Evolutionary conservation across 2,888 invertebrate species (phyloP), one percentile per base, ranked within the genome.

Genomic region (Parnassius glacialis): DNA sequence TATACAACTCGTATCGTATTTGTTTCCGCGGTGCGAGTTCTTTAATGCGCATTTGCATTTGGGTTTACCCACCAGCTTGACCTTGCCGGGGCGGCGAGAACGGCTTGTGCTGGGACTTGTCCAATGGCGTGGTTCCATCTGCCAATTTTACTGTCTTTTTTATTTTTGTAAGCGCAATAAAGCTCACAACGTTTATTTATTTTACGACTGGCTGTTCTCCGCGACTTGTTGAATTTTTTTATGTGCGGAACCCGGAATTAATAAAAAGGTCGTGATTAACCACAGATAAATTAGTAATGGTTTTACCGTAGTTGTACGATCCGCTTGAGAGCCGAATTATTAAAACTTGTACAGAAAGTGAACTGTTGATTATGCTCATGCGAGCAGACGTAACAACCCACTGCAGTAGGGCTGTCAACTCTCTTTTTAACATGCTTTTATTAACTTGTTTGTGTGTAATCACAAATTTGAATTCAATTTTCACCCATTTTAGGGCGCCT

Each of bases 61-160:
- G 81, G 81, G 69, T 84, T 85, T 84, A 79, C 80, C 79, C 75
- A 74, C 70, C 74, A 68, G 66, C 64, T 56, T 57, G 67, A 59
- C 70, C 70, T 74, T 67, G 66, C 55, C 63, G 62, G 16, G 34
- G 69, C 67, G 70, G 76, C 68, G 70, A 71, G 71, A 70, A 71
- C 75, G 59, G 41, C 61, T 56, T 61, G 64, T 48, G 59, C 57
- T 66, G 52, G 41, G 57, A 13, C 61, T 52, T 67, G 67, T 67
- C 62, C 64, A 61, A 64, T 12, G 16, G 20, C 1, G 45, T 9
- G n/a, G 12, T 25, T 11, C n/a, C 25, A 10, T n/a, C 25, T 34
- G 34, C 25, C 45, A n/a, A 52, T 43, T 43, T 43, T 11, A 34
- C 1, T 34, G 34, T 7, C 34, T 34, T 34, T 34, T 25, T 34